Conservation (phyloP, 2,113 vertebrate species). For the Platysteira castanea region DNA sequence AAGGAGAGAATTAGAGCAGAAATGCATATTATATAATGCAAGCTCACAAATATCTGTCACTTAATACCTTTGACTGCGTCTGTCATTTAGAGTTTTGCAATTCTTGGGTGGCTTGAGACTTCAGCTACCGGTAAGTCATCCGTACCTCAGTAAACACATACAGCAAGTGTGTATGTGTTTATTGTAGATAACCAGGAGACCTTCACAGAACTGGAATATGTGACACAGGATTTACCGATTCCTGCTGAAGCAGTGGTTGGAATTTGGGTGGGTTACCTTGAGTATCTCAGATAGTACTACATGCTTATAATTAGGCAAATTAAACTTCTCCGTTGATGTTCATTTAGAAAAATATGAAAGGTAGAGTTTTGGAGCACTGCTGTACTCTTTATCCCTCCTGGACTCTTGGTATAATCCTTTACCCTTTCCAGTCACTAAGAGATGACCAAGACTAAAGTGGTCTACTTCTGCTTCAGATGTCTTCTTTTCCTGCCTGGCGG, state of each 20-base stretch:
- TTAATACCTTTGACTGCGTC: not conserved
- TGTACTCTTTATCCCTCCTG: not conserved
- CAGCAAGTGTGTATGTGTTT: not conserved
- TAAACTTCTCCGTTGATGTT: not conserved
- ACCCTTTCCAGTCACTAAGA: not conserved
- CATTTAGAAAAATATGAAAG: not conserved
- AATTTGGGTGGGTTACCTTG: not conserved
- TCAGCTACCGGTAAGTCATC: not conserved
- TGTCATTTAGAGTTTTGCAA: not conserved
- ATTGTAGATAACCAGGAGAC: not conserved
- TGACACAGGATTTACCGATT: not conserved
- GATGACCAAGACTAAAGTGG: not conserved
- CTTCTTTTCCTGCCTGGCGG: not conserved
- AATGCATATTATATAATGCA: not conserved
- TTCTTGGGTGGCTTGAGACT: not conserved
- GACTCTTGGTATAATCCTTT: fast-evolving
- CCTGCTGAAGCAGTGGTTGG: not conserved
- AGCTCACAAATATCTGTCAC: not conserved
- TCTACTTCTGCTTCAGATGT: not conserved
- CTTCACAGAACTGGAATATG: not conserved
- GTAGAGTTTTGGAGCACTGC: not conserved
- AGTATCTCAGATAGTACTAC: not conserved
- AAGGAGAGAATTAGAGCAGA: not conserved
- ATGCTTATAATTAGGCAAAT: not conserved
- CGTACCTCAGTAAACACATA: too few species aligned